phyloP scores from a whole-genome alignment of 2,113 vertebrate species.

The Pygoscelis antarcticus region DNA sequence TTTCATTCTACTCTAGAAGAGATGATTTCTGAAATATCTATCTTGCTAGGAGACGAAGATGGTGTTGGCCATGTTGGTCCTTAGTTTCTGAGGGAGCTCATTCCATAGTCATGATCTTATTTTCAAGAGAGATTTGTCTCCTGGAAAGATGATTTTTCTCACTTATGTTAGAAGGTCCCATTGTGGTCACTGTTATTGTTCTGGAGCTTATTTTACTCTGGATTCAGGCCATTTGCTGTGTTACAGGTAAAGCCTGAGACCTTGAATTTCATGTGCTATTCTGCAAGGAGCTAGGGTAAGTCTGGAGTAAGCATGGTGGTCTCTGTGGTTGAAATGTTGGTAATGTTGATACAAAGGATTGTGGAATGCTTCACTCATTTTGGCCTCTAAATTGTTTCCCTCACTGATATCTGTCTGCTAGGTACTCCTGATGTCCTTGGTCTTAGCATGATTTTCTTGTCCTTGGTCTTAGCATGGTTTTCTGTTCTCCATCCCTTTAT shows the following conservation, averaged over 20 bases:
- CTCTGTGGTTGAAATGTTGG: not conserved
- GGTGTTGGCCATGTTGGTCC: not conserved
- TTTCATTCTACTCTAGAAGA: not conserved
- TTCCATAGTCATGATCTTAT: not conserved
- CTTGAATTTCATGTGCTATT: not conserved
- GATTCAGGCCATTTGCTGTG: not conserved
- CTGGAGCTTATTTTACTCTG: not conserved
- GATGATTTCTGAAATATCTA: not conserved
- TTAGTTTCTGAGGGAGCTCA: not conserved
- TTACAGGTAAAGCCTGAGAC: not conserved
- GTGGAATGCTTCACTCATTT: not conserved
- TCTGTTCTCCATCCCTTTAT: not conserved
- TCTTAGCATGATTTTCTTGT: not conserved
- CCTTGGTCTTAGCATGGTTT: not conserved
- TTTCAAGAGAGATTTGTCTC: not conserved
- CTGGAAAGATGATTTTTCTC: not conserved
- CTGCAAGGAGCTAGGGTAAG: not conserved
- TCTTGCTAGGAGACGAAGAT: not conserved
- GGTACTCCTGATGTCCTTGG: rapidly evolving
- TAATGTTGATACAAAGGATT: not conserved
- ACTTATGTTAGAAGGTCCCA: not conserved
- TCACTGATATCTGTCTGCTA: not conserved
- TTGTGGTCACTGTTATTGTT: not conserved
- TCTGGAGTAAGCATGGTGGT: not conserved
- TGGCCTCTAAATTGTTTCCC: not conserved